Evolutionary conservation across 92 coral and sea anemone species (phyloP), one percentile per base, ranked within the genome.

Genomic region (Siderastrea radians): DNA sequence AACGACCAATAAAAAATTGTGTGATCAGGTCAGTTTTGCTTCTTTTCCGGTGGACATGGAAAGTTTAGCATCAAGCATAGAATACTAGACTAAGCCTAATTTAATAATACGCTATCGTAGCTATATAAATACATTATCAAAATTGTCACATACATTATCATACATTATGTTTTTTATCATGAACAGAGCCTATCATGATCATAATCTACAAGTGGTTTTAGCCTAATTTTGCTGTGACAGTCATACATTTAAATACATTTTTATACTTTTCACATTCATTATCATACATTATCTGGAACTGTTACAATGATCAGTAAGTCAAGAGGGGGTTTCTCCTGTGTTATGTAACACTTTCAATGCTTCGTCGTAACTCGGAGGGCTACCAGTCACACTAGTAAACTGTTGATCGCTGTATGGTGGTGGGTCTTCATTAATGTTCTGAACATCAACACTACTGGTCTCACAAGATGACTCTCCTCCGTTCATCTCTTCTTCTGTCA

Each of bases 351-450:
- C 61, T 19, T 3, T 74, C 72, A 84, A 84, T 6, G n/a, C 50
- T n/a, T 84, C 87, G 62, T 84, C 73, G 71, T 84, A 84, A 17
- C 87, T 84, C 49, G 87, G 87, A 6, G 87, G 87, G 12, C 70
- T 72, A 17, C 53, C 38, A 26, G 38, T 1, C 52, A 46, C 5
- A 11, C 4, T 48, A 5, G 51, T 63, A n/a, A 47, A 49, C 63
- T n/a, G 49, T 43, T 84, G 62, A 50, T 84, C 87, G 62, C 53
- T 26, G 72, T 84, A 84, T 8, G 87, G 87, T 3, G 87, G 87
- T 3, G 87, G 87, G 50, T 84, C 87, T 16, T 84, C 87, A 9
- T 64, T 52, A 11, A 48, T 63, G 49, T 14, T 50, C 47, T 84
- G 72, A 26, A 16, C 12, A 62, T 62, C 81, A 26, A 26, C 38